These are phyloP conservation scores for Acropora tenuis DNA, from an alignment of 64 coral and sea anemone species.

Conservation along the genomic window DNA sequence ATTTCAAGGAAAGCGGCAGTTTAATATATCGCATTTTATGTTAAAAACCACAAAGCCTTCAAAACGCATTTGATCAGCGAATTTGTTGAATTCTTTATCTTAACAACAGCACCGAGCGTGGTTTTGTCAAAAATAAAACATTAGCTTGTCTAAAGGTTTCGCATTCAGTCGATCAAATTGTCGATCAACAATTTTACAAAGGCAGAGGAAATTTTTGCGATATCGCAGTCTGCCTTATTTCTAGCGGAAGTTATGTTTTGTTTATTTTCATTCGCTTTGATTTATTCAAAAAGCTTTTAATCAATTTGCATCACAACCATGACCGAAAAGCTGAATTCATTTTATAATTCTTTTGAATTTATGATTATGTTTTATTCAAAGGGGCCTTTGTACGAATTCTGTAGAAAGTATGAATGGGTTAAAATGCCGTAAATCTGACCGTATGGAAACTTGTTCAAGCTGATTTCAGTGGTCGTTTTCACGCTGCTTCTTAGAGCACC, in stretches of 20 bases:
- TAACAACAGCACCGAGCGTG: background rate
- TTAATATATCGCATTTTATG: background rate
- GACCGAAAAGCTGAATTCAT: background rate
- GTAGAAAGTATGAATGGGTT: background rate
- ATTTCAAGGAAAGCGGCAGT: background rate
- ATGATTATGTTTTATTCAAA: slow-evolving; percentile 25
- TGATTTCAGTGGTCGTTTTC: background rate
- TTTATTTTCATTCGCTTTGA: background rate
- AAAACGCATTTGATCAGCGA: background rate
- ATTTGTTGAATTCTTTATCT: slow-evolving; percentile 1
- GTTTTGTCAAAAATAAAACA: slow-evolving; percentile 14
- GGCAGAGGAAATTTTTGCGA: background rate
- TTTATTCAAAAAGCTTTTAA: background rate
- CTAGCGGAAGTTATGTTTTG: background rate
- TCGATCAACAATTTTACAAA: background rate
- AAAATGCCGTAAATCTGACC: background rate
- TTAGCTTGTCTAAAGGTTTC: background rate
- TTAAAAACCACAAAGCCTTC: background rate
- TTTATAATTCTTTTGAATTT: background rate
- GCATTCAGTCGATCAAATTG: background rate
- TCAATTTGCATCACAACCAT: slow-evolving; percentile 18
- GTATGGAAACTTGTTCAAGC: no score
- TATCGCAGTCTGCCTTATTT: background rate
- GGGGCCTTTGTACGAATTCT: background rate
- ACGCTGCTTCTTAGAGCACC: background rate